Evolutionary conservation across 2,113 vertebrate species (phyloP), one percentile per base, ranked within the genome.

Genomic region (Hassar affinis): DNA sequence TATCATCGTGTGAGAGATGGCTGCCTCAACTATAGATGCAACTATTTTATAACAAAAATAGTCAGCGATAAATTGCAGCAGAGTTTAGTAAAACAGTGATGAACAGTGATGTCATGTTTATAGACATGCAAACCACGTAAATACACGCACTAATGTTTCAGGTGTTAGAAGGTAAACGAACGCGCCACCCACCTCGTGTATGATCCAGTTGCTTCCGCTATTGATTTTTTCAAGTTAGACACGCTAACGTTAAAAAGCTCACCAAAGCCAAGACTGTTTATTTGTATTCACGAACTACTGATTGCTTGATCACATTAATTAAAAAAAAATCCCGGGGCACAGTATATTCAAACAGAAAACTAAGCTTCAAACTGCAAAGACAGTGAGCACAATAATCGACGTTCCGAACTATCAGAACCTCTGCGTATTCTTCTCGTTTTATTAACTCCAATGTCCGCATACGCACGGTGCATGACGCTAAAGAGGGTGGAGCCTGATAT

Each of bases 121-220:
- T 72, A 11, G 6, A 68, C 15, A 69, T 52, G 2, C 30, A n/a
- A 52, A 51, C 25, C 1, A 71, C 1, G 17, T n/a, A 35, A 47
- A 71, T 42, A 6, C 6, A 77, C 0, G 72, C 10, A 1, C 33
- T 38, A 1, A n/a, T 71, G 74, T 30, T 30, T 59, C 17, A 38
- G 20, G 7, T 49, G 78, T 61, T n/a, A 80, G 17, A 9, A 69
- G 20, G 3, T 42, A 71, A 71, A 71, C 35, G 38, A 33, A 18
- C 35, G 76, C 61, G 64, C 85, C 85, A 86, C 88, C 84, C 66
- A 89, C 89, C 87, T 89, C 68, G 45, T 69, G 57, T 80, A 54
- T 38, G 52, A 78, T 83, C 74, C 72, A 61, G 77, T 69, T 79
- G 80, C 84, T 88, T 90, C 85, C 84, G 84, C 84, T 85, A 83